Base-by-base conservation (phyloP, 2,888 invertebrate genomes). In the Esperia sulphurella region DNA sequence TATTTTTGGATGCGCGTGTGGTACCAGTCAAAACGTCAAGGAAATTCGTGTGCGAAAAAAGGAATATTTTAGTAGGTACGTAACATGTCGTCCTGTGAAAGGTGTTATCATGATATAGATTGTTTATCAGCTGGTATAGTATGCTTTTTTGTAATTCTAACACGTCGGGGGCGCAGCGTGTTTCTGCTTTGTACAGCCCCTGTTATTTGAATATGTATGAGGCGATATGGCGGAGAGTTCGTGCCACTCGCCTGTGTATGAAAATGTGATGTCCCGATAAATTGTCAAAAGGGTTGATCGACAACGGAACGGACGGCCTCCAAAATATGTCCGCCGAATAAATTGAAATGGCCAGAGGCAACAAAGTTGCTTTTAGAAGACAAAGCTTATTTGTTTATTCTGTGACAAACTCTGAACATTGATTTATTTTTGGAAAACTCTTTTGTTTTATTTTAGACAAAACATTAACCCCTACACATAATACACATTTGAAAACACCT, bases 211-310 rank as follows among this genome's bases (percentile, higher is more conserved):
- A 87, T 87, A 87, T 87, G 86, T 81, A 87, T 86, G 86, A 87
- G 80, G 61, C 70, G 72, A 68, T 72, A 64, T 60, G 71, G 65
- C 72, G 65, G 66, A 59, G 59, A 69, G 75, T 75, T 71, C 79
- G 78, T 78, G 78, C 75, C 71, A 71, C 73, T 71, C 73, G 79
- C 77, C 67, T 80, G 71, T 83, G 71, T 83, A 85, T 84, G 84
- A 86, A 85, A 86, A 83, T 85, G 83, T 83, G 83, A 85, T 83
- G 84, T 77, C 70, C 83, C 84, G 85, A 87, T 86, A 87, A 87
- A 86, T 86, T 86, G 87, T 83, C 85, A 85, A 84, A 86, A 83
- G 83, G 84, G 79, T 83, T 83, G 82, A 84, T 83, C 79, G 79
- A 75, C 77, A 75, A 75, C 78, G 79, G 76, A 21, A 21, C 77